Evolutionary conservation across 2,113 vertebrate species (phyloP), one percentile per base, ranked within the genome.

Genomic region (Solea senegalensis): DNA sequence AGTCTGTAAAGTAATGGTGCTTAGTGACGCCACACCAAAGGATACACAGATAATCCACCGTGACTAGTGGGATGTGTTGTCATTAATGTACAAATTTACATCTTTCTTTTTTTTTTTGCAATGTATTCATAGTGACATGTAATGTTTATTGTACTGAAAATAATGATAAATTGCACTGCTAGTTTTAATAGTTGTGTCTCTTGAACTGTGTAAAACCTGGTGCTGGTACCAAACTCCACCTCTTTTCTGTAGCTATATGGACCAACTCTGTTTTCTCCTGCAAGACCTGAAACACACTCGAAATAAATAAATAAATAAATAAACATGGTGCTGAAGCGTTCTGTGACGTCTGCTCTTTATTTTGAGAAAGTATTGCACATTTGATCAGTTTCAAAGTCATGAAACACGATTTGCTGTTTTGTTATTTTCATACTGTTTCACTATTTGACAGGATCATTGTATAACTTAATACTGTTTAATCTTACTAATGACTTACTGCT

Each of bases 161-260:
- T 71, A 57, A 72, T 67, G n/a, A 59, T 43, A 59, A 84, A 84
- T 91, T 95, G 93, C 94, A 95, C 93, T 94, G 93, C 91, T 95
- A 90, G 92, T 82, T 92, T 69, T 81, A 88, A 70, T 91, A 87
- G 46, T 14, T 48, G 14, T 48, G 34, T 92, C 85, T 90, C 80
- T 80, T 90, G 78, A 50, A 49, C 12, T 49, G 76, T 86, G 39
- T 73, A 56, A 53, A 82, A 58, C 2, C 10, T 76, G 8, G 49
- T 49, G 76, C 72, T 69, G 2, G 88, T 60, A 71, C 75, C 52
- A 76, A 61, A 13, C 71, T 65, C 40, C 83, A 71, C 49, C 56
- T 65, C 63, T 56, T 62, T 16, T 56, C 34, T 68, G 41, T 66
- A 66, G 51, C 67, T 57, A 8, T n/a, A 44, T 16, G 21, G 43